These are phyloP conservation scores for Ia io DNA, from an alignment of 2,113 vertebrate genomes.

Conservation along the genomic window DNA sequence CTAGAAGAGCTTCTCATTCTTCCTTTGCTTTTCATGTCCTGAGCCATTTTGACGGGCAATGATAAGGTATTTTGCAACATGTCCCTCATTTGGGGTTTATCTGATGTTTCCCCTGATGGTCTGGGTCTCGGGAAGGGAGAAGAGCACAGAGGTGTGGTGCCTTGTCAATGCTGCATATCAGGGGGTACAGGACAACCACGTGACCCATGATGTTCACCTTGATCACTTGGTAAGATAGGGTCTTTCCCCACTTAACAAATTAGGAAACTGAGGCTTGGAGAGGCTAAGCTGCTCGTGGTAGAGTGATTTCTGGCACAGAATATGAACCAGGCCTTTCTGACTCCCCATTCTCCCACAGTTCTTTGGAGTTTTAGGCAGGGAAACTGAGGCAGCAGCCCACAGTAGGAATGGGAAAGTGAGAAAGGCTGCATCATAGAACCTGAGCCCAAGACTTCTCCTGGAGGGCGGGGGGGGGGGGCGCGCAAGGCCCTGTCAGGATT, in stretches of 20 bases:
- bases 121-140: neutral
- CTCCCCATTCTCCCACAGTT: neutral
- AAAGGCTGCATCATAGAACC: neutral
- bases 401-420: neutral
- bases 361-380: neutral
- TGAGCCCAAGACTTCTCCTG: neutral
- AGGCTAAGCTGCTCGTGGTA: neutral
- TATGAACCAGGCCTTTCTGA: neutral
- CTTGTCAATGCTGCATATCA: fast-evolving
- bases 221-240: neutral
- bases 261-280: neutral
- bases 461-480: fast-evolving
- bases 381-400: neutral
- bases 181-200: fast-evolving
- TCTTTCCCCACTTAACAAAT: too few relatives aligned
- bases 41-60: neutral
- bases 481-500: neutral
- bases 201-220: neutral
- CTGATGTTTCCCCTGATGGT: neutral
- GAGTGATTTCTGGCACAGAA: too few relatives aligned
- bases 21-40: neutral
- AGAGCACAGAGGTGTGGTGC: neutral
- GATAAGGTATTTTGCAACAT: too few relatives aligned
- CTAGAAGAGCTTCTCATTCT: neutral
- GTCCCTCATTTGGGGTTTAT: neutral